A percentile compares a stretch with the other conserved stretches of the same genome.
Evolutionary conservation across 1,140 invertebrate species (phyloP).

Genomic region (Brachionus calyciflorus): DNA sequence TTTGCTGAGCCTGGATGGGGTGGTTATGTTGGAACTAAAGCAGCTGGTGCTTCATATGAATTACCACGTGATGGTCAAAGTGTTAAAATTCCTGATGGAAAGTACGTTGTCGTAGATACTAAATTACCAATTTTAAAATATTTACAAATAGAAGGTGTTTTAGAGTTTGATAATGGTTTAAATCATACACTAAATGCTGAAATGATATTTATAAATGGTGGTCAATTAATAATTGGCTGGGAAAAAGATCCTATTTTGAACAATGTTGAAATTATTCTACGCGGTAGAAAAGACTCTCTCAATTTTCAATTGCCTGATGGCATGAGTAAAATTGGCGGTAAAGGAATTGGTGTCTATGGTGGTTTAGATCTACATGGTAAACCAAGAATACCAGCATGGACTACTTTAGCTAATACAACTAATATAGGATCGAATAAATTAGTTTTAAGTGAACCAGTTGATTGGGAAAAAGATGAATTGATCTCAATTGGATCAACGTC

Average conservation of each 20-base stretch:
- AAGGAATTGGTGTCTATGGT: slow-evolving; percentile 32
- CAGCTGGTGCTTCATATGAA: neutral
- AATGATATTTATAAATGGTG: slow-evolving; percentile 52
- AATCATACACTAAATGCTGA: slow-evolving; percentile 50
- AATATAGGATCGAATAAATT: neutral
- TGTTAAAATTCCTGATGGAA: slow-evolving; percentile 31
- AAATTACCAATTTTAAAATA: slow-evolving; percentile 28
- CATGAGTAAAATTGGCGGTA: neutral
- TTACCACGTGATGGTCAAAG: slow-evolving; percentile 27
- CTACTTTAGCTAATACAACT: neutral
- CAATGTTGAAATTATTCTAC: slow-evolving; percentile 50
- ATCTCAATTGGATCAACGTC: slow-evolving; percentile 42
- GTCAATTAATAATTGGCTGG: slow-evolving; percentile 53
- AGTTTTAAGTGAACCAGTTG: neutral
- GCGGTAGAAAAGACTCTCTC: slow-evolving; percentile 50
- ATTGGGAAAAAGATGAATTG: slow-evolving; percentile 49
- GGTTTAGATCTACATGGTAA: slow-evolving; percentile 41
- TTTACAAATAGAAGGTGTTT: slow-evolving; percentile 20
- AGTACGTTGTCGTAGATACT: slow-evolving; percentile 16
- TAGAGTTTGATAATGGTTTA: slow-evolving; percentile 33
- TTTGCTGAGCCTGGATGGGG: slow-evolving; percentile 44
- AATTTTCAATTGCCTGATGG: slow-evolving; percentile 5
- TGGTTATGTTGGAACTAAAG: neutral
- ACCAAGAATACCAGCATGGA: slow-evolving; percentile 6
- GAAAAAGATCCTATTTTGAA: slow-evolving; percentile 43